Evolutionary conservation across 2,888 invertebrate genomes (phyloP).

Genomic region (Podabrus alpinus): DNA sequence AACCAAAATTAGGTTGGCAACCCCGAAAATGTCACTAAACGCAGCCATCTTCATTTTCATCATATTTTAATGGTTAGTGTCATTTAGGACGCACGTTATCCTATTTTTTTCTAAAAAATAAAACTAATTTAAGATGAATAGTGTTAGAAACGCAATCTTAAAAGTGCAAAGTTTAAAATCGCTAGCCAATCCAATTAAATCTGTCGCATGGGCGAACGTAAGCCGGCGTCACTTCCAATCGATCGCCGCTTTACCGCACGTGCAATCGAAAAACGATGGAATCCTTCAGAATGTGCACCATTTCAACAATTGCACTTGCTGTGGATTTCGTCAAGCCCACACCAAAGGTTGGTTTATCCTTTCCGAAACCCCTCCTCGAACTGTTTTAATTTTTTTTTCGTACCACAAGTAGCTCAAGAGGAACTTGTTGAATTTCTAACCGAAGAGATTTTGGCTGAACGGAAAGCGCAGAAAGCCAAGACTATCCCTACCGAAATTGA

Average conservation of each 20-base stretch:
- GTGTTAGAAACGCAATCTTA: conserved; percentile 66
- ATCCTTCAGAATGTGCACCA: not conserved
- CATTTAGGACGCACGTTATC: not conserved
- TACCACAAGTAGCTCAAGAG: conserved; percentile 67
- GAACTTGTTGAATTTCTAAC: conserved; percentile 89
- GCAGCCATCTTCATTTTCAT: not conserved
- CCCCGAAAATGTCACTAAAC: not conserved
- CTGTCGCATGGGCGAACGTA: conserved; percentile 56
- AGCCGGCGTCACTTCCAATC: conserved; percentile 66
- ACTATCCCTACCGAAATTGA: conserved; percentile 76
- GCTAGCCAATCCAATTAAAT: conserved; percentile 47
- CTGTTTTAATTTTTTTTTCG: not conserved
- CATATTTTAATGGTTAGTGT: not conserved
- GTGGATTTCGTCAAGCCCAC: conserved; percentile 17
- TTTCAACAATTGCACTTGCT: not conserved
- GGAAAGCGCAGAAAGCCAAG: conserved; percentile 78
- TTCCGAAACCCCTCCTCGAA: not conserved
- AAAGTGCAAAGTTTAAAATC: conserved; percentile 50
- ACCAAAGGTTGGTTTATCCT: conserved; percentile 33
- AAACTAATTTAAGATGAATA: conserved; percentile 68
- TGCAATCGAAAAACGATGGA: not conserved
- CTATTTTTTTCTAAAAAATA: not conserved
- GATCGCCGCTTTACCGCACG: not conserved
- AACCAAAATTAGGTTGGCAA: not conserved
- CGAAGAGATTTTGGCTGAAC: conserved; percentile 92